These are phyloP conservation scores for Eupithecia vulgata DNA, from an alignment of 2,888 invertebrate genomes.

Conservation along the genomic window DNA sequence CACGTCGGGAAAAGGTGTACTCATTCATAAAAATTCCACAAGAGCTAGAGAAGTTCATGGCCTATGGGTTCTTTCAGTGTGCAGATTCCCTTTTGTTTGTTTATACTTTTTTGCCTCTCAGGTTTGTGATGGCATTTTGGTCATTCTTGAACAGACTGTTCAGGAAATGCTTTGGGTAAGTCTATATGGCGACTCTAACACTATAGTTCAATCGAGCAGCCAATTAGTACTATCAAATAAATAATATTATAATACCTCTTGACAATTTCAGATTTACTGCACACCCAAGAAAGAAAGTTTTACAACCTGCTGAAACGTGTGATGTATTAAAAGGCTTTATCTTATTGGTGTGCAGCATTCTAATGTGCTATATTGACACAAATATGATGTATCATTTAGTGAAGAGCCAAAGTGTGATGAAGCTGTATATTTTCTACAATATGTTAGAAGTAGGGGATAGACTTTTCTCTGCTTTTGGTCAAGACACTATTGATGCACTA, in stretches of 20 bases:
- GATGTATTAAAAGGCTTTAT: slow-evolving; percentile 97
- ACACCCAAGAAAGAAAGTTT: slow-evolving; percentile 79
- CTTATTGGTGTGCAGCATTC: slow-evolving; percentile 90
- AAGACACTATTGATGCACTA: slow-evolving; percentile 98
- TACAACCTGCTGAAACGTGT: slow-evolving; percentile 96
- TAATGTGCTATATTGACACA: slow-evolving; percentile 97
- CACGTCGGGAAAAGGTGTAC: slow-evolving; percentile 97
- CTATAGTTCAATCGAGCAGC: not conserved
- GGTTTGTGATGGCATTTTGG: slow-evolving; percentile 94
- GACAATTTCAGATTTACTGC: slow-evolving; percentile 65
- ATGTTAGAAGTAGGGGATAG: slow-evolving; percentile 99
- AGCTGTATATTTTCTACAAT: slow-evolving; percentile 99
- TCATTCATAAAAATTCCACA: slow-evolving; percentile 98
- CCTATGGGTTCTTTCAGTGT: slow-evolving; percentile 97
- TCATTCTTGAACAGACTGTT: slow-evolving; percentile 90
- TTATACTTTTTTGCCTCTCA: slow-evolving; percentile 97
- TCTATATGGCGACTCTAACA: slow-evolving; percentile 11
- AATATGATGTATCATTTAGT: slow-evolving; percentile 99
- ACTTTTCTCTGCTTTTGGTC: slow-evolving; percentile 97
- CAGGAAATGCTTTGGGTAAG: slow-evolving; percentile 89
- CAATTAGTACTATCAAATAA: too few species aligned
- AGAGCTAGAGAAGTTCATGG: slow-evolving; percentile 96
- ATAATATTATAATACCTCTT: not conserved
- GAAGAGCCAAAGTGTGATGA: slow-evolving; percentile 99
- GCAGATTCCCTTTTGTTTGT: slow-evolving; percentile 98